These are phyloP conservation scores for Plagodis pulveraria DNA, from an alignment of 2,888 invertebrate genomes.

Conservation along the genomic window DNA sequence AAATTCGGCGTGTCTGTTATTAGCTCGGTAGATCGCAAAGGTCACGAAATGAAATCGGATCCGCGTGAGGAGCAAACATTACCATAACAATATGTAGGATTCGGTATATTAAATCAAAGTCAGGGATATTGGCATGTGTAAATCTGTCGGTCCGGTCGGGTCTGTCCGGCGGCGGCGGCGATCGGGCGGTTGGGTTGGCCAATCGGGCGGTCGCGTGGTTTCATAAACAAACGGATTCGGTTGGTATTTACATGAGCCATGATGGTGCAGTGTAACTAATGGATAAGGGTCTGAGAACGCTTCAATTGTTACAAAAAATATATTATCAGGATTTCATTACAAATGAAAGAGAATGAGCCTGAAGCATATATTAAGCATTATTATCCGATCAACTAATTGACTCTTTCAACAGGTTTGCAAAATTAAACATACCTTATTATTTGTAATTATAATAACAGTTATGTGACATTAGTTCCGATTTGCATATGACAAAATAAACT, in stretches of 20 bases:
- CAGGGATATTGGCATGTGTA: slow-evolving; percentile 39
- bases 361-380: too few species aligned
- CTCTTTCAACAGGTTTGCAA: too few species aligned
- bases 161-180: slow-evolving; percentile 1
- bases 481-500: too few species aligned
- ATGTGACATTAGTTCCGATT: too few species aligned
- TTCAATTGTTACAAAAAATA: too few species aligned
- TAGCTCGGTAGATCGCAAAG: slow-evolving; percentile 1
- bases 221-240: slow-evolving; percentile 32
- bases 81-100: slow-evolving; percentile 33
- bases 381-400: too few species aligned
- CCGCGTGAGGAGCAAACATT: slow-evolving; percentile 24
- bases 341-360: too few species aligned
- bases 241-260: slow-evolving; percentile 22
- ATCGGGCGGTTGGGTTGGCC: slow-evolving; percentile 1
- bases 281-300: not conserved
- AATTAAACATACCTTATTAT: too few species aligned
- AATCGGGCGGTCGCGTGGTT: slow-evolving; percentile 17
- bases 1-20: not conserved
- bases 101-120: slow-evolving; percentile 42
- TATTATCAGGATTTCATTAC: too few species aligned
- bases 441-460: too few species aligned
- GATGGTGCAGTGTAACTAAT: not conserved
- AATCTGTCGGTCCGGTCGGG: slow-evolving; percentile 22
- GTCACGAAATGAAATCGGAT: slow-evolving; percentile 16